phyloP scores from a whole-genome alignment of 2,888 invertebrate genomes.

The Acheta domesticus region DNA sequence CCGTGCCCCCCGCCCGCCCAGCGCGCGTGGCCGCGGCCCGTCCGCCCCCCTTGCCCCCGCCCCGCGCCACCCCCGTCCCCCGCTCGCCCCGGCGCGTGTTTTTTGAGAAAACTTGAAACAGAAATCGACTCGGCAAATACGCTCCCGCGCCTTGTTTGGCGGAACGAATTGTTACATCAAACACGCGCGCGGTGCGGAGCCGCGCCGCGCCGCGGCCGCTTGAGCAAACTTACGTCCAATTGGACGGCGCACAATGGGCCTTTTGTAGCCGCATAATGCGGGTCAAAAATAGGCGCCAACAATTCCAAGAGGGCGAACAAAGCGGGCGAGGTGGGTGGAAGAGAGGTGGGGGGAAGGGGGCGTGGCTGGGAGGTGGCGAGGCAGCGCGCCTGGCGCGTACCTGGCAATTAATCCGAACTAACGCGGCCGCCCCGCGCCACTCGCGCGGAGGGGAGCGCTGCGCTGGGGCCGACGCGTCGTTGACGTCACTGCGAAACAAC shows the following conservation, averaged over 20 bases:
- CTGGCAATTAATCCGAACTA: background rate
- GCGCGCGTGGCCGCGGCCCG: background rate
- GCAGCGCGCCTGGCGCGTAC: background rate
- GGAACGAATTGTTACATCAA: conserved; percentile 18
- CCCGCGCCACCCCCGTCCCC: background rate
- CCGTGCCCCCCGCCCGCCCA: background rate
- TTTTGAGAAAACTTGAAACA: conserved; percentile 18
- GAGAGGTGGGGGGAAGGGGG: no score
- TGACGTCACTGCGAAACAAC: no score
- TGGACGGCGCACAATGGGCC: conserved; percentile 1
- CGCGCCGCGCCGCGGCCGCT: background rate
- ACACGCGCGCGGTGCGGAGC: background rate
- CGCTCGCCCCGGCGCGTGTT: background rate
- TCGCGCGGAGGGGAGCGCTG: no score
- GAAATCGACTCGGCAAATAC: conserved; percentile 18
- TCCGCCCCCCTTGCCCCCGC: background rate
- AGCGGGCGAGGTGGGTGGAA: background rate
- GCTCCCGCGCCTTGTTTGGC: conserved; percentile 3
- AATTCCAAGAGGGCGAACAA: background rate
- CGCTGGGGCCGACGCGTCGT: no score
- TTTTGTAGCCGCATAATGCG: conserved; percentile 18
- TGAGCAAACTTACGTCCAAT: conserved; percentile 2
- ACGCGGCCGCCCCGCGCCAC: background rate
- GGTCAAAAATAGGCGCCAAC: conserved; percentile 8
- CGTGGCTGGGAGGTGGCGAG: background rate